Evolutionary conservation across 2,797 vertebrate genomes (phyloP), one percentile per base, ranked within the genome.

Genomic region (Chelon labrosus): DNA sequence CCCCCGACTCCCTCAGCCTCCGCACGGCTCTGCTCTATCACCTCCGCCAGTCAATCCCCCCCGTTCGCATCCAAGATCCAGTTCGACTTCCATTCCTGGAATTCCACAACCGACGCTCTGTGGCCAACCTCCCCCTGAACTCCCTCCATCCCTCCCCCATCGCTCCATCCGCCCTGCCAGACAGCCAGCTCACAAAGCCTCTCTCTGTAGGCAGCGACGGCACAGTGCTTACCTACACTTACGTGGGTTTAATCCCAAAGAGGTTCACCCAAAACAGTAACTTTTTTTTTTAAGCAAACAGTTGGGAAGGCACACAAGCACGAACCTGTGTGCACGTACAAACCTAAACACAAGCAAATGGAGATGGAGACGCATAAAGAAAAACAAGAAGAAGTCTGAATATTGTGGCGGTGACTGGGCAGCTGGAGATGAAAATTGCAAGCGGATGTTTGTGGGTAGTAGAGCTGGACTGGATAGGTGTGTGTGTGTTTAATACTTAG

Each of bases 31-130:
- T 14, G 50, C 63, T 85, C 56, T 38, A 79, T 85, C 77, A 89
- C 76, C 83, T 85, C 78, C 37, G 58, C 22, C 65, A 83, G 56
- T 73, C 71, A 14, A 74, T 74, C 80, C 77, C 80, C 77, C 65
- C 66, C 27, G 25, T 25, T 85, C 80, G 58, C 59, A 84, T 77
- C 79, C 77, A 78, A 88, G 85, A 74, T 82, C 62, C 67, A 65
- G 73, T 77, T 88, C 73, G 41, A 71, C 84, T 80, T 82, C 76
- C 93, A 95, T 95, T 95, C 93, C 93, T 92, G 76, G 84, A 91
- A 95, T 95, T 95, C 94, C 94, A 92, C 84, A 90, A 87, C 83
- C 73, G 75, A 82, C 69, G 75, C 86, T 86, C 87, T 91, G 88
- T 88, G 87, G 91, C 89, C 91, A 88, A 89, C 91, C 89, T 81